phyloP scores from a whole-genome alignment of 2,113 vertebrate genomes.

The Pagrus major region DNA sequence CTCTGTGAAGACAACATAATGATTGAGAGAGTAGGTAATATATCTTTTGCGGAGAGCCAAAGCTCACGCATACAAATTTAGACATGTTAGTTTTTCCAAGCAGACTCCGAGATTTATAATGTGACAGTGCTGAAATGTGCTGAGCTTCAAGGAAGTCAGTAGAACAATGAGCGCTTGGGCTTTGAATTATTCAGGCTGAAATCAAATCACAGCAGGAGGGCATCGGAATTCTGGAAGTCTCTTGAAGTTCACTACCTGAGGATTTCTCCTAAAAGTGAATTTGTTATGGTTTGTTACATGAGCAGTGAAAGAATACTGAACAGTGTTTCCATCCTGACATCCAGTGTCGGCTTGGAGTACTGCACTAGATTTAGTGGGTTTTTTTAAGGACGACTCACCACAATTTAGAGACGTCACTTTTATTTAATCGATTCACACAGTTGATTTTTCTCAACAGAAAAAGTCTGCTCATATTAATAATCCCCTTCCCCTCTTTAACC shows the following conservation, averaged over 20 bases:
- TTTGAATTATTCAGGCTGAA: constrained; percentile 31
- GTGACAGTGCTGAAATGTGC: constrained; percentile 18
- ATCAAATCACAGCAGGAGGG: constrained; percentile 16
- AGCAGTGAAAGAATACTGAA: not conserved
- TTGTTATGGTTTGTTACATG: not conserved
- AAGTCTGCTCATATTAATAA: not conserved
- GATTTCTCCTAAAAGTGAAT: constrained; percentile 18
- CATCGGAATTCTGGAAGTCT: not conserved
- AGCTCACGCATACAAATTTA: not conserved
- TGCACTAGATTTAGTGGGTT: not conserved
- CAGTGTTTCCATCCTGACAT: constrained; percentile 53
- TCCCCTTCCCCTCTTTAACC: not conserved
- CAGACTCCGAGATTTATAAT: not conserved
- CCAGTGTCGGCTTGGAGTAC: constrained; percentile 42
- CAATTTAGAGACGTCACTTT: constrained; percentile 39
- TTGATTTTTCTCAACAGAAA: not conserved
- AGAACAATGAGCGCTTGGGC: constrained; percentile 12
- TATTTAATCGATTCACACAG: constrained; percentile 33
- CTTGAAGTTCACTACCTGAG: constrained; percentile 9
- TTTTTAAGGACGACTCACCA: not conserved
- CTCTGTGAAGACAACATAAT: not conserved
- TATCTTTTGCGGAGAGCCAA: not conserved
- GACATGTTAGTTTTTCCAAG: constrained; percentile 10
- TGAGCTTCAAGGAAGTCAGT: not conserved
- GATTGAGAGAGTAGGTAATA: not conserved